Percentiles rank a stretch among this genome's conserved stretches.
These are phyloP conservation scores for Setophaga kirtlandii DNA, from an alignment of 2,113 vertebrate genomes.

Conservation along the genomic window DNA sequence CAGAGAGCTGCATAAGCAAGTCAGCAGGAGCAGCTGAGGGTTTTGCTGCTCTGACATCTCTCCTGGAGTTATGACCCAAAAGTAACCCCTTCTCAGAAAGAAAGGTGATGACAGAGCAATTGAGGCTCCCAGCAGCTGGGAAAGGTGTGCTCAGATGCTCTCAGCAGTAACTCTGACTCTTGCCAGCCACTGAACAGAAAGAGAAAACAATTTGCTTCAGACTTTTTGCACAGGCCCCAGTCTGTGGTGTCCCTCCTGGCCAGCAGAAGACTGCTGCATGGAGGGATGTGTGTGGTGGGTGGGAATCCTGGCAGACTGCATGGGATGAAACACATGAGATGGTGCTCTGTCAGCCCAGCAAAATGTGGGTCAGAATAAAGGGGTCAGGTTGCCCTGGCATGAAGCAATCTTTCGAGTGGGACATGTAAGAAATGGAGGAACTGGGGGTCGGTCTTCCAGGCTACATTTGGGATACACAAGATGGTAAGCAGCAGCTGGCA, in stretches of 20 bases:
- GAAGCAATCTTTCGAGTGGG: not conserved
- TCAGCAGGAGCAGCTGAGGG: not conserved
- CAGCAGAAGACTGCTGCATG: not conserved
- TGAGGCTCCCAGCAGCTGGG: not conserved
- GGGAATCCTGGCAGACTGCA: not conserved
- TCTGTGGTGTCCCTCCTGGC: fast-evolving
- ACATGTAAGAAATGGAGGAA: not conserved
- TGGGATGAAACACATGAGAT: not conserved
- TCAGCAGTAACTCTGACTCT: not conserved
- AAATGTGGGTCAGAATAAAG: not conserved
- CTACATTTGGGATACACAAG: not conserved
- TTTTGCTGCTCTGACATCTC: not conserved
- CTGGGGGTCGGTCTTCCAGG: not conserved
- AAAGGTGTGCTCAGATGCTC: not conserved
- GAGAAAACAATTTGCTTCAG: not conserved
- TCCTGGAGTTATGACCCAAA: not conserved
- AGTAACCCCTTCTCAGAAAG: not conserved
- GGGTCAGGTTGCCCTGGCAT: not conserved
- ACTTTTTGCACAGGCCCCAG: not conserved
- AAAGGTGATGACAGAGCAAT: not conserved
- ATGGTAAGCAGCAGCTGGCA: not conserved
- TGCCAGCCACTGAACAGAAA: not conserved
- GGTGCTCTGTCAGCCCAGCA: not conserved
- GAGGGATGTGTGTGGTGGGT: not conserved
- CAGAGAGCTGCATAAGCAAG: not conserved